Conservation (phyloP, 2,888 invertebrate species). For the Ptilodon capucinus region DNA sequence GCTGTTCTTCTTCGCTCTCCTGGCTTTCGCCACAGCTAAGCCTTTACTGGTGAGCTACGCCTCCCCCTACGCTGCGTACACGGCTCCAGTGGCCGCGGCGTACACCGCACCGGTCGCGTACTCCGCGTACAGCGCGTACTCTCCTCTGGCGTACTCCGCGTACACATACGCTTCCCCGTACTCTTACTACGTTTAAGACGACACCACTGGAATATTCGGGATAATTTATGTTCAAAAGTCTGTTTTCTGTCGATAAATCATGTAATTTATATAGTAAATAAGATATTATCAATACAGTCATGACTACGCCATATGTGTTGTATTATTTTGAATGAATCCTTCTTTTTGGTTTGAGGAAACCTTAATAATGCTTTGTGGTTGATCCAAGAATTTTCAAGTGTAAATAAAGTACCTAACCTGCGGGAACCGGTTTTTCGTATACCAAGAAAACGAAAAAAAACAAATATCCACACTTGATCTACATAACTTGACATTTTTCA, state of each 20-base stretch:
- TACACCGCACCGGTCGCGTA: conserved; percentile 52
- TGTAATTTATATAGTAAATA: conserved; percentile 27
- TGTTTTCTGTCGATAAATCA: conserved; percentile 21
- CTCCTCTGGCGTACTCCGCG: conserved; percentile 56
- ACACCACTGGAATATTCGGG: neutral
- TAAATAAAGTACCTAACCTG: no score
- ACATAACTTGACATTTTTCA: no score
- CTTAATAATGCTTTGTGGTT: no score
- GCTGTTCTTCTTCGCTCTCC: conserved; percentile 79
- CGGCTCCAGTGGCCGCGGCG: conserved; percentile 50
- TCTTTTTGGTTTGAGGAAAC: no score
- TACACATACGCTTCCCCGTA: conserved; percentile 57
- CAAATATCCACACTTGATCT: no score
- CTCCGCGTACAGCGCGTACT: conserved; percentile 48
- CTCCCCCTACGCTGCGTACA: conserved; percentile 52
- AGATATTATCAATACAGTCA: conserved; percentile 22
- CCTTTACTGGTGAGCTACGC: conserved; percentile 49
- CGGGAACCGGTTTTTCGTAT: no score
- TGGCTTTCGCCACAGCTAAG: conserved; percentile 65
- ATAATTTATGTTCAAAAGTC: neutral
- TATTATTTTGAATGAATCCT: conserved; percentile 2
- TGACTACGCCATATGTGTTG: conserved; percentile 8
- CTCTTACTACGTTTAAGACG: conserved; percentile 44
- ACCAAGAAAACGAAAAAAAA: no score
- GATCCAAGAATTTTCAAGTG: no score